Evolutionary conservation across 2,113 vertebrate species (phyloP).

Genomic region (Myotis brandtii): DNA sequence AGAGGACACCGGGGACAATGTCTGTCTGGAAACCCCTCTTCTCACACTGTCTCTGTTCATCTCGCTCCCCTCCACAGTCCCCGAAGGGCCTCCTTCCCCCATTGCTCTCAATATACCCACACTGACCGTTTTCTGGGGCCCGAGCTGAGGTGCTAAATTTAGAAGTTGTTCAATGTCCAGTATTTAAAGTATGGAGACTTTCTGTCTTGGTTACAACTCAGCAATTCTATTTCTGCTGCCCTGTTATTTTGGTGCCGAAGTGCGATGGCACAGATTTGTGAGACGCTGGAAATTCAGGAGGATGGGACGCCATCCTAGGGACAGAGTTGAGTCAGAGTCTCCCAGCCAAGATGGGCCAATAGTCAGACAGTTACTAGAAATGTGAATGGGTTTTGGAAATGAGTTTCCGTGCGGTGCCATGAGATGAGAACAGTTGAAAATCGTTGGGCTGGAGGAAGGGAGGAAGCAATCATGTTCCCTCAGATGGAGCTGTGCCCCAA

Average conservation of each 20-base stretch:
- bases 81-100: not conserved
- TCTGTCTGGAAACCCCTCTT: not conserved
- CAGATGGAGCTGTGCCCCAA: not conserved
- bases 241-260: not conserved
- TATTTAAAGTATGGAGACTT: not conserved
- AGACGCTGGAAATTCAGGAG: not conserved
- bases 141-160: not conserved
- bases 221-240: not conserved
- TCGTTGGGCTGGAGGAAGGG: not conserved
- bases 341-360: not conserved
- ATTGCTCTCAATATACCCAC: not conserved
- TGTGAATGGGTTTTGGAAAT: not conserved
- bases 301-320: not conserved
- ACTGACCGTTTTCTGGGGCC: not conserved
- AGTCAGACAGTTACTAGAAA: not conserved
- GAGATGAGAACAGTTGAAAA: not conserved
- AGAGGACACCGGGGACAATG: rapidly evolving
- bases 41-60: too few species aligned
- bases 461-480: not conserved
- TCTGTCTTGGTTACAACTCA: not conserved
- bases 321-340: not conserved
- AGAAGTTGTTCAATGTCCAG: not conserved
- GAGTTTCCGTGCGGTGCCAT: not conserved
- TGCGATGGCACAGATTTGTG: not conserved
- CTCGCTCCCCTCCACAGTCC: not conserved